Base-by-base conservation (phyloP, 2,888 invertebrate species). In the Parnassius orleans region DNA sequence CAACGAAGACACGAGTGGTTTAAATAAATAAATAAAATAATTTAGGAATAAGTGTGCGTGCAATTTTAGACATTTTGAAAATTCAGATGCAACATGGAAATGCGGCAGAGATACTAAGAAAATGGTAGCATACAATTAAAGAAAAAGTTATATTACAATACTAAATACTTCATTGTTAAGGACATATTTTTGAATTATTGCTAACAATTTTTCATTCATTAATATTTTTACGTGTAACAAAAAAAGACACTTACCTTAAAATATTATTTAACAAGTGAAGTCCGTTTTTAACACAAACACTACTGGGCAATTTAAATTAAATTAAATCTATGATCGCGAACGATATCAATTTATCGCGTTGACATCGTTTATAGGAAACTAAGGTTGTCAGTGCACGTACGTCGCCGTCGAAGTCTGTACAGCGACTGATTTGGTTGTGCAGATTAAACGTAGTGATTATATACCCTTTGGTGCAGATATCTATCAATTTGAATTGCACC, bases 381-480 rank as follows among this genome's bases (percentile, higher is more conserved):
- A 14, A 15, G 50, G 5, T 55, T n/a, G 44, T 42, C 14, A 47
- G 11, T 14, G 43, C n/a, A 52, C 55, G 52, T 19, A 11, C 43
- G 54, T 56, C 59, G 10, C 47, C 42, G 14, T n/a, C 47, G 47
- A 53, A 63, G 63, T 59, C 48, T 59, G 46, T 53, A 15, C 42
- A 10, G 63, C 59, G 53, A 63, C 63, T 63, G 63, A 59, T 59
- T 55, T 52, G 44, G 33, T 56, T 52, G 54, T 10, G 58, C 44
- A 33, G 12, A 41, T 59, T 14, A 10, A 43, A 11, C 11, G 43
- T 33, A 33, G 33, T 33, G 33, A 33, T 33, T 33, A 33, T 33
- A 33, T 33, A 33, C 33, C 5, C 33, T 24, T 24, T 33, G 33
- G 33, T 33, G 33, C 33, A 11, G 2, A 11, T 11, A 51, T 52